These are phyloP conservation scores for Ailurus styani DNA, from an alignment of 2,113 vertebrate species.

Conservation along the genomic window DNA sequence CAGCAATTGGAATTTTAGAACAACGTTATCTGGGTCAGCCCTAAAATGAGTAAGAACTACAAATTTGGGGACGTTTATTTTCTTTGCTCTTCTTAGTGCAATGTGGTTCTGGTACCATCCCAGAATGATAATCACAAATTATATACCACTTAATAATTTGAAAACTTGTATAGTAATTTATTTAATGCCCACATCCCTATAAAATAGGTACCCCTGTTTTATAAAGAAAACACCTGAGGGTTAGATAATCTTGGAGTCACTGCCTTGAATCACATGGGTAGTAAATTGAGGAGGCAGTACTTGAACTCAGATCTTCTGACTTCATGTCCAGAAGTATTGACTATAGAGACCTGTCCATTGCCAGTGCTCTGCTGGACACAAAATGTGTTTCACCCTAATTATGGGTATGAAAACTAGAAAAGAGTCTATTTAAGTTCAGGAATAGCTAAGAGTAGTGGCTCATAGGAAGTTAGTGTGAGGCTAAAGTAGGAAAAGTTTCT, in stretches of 20 bases:
- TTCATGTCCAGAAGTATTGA: neutral
- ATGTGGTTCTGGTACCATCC: neutral
- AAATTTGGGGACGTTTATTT: neutral
- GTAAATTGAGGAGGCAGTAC: neutral
- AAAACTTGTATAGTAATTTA: neutral
- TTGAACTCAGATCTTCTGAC: neutral
- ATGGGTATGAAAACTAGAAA: neutral
- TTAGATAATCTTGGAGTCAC: neutral
- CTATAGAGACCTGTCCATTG: neutral
- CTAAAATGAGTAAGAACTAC: neutral
- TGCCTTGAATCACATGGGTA: neutral
- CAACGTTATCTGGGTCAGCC: neutral
- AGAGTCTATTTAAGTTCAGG: neutral
- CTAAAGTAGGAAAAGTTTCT: neutral
- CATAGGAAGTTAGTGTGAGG: neutral
- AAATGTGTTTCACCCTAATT: neutral
- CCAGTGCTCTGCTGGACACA: neutral
- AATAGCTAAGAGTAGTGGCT: neutral
- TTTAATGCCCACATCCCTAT: neutral
- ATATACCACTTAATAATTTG: neutral
- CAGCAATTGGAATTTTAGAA: slow-evolving; percentile 12
- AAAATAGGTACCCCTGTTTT: neutral
- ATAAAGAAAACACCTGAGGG: neutral
- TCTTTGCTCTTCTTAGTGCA: neutral
- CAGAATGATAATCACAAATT: neutral